Percentiles rank a stretch among this genome's conserved stretches.
phyloP scores from a whole-genome alignment of 2,797 vertebrate species.

The Lutjanus argentimaculatus region DNA sequence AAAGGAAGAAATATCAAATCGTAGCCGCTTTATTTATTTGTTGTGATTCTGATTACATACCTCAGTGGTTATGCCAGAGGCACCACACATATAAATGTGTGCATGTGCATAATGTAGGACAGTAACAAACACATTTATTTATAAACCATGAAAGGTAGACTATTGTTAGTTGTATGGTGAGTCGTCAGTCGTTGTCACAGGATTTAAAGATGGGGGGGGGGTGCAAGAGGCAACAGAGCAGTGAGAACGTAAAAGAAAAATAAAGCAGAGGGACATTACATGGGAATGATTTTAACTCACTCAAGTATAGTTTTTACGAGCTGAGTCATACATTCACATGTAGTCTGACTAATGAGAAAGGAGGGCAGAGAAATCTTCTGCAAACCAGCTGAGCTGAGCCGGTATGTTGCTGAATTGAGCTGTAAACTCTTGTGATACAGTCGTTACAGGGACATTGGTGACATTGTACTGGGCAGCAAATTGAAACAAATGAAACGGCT shows the following conservation, averaged over 20 bases:
- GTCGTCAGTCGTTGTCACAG: slow-evolving; percentile 15
- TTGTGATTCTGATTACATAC: slow-evolving; percentile 34
- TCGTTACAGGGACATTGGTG: slow-evolving; percentile 58
- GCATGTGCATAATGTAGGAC: slow-evolving; percentile 19
- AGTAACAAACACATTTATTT: slow-evolving; percentile 9
- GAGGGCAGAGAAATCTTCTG: slow-evolving; percentile 42
- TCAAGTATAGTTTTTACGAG: slow-evolving; percentile 46
- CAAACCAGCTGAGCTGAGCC: slow-evolving; percentile 43
- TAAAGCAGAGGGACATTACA: slow-evolving; percentile 43
- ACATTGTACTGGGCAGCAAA: slow-evolving; percentile 63
- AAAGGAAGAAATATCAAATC: slow-evolving; percentile 9
- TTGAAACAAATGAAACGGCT: slow-evolving; percentile 62
- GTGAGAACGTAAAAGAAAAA: slow-evolving; percentile 31
- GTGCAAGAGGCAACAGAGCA: slow-evolving; percentile 6
- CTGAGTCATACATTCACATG: slow-evolving; percentile 61
- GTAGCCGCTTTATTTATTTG: slow-evolving; percentile 24
- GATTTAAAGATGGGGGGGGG: slow-evolving; percentile 7
- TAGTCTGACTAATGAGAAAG: slow-evolving; percentile 59
- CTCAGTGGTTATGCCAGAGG: slow-evolving; percentile 19
- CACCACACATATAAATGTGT: slow-evolving; percentile 14
- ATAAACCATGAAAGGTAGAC: slow-evolving; percentile 11
- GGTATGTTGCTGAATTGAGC: slow-evolving; percentile 56
- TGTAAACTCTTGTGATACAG: slow-evolving; percentile 59
- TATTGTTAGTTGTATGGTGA: background rate
- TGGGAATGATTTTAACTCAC: slow-evolving; percentile 48